A percentile compares a stretch with the other conserved stretches of the same genome.
Evolutionary conservation across 2,113 vertebrate species (phyloP).

Genomic region (Calidris pugnax): DNA sequence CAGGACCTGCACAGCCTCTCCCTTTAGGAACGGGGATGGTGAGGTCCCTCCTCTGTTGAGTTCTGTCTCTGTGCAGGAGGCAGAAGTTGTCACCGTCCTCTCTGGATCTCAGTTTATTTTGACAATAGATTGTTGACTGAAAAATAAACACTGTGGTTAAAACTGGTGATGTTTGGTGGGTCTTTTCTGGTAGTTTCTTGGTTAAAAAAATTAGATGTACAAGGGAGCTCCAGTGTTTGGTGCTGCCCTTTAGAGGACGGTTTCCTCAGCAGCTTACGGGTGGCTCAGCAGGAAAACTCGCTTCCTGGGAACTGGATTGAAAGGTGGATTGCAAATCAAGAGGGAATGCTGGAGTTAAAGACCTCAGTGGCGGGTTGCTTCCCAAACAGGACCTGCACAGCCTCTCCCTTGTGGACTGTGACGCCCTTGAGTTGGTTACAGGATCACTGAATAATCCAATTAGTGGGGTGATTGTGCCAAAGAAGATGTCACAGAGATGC

Average conservation of each 20-base stretch:
- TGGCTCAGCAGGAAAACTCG: not conserved
- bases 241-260: not conserved
- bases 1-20: no score
- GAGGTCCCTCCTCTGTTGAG: not conserved
- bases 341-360: not conserved
- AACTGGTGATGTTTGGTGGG: not conserved
- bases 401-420: not conserved
- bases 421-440: not conserved
- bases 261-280: not conserved
- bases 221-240: not conserved
- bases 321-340: not conserved
- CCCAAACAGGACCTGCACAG: not conserved
- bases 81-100: not conserved
- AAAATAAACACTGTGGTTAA: not conserved
- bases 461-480: not conserved
- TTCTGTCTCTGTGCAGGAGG: not conserved
- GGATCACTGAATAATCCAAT: not conserved
- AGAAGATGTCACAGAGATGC: not conserved
- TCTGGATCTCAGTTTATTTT: not conserved
- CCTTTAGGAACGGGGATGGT: not conserved
- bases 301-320: not conserved
- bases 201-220: not conserved
- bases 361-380: fast-evolving
- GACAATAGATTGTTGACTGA: not conserved
- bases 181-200: not conserved